Percentiles rank a stretch among this genome's conserved stretches.
These are phyloP conservation scores for Graphium colonna DNA, from an alignment of 2,888 invertebrate genomes.

Conservation along the genomic window DNA sequence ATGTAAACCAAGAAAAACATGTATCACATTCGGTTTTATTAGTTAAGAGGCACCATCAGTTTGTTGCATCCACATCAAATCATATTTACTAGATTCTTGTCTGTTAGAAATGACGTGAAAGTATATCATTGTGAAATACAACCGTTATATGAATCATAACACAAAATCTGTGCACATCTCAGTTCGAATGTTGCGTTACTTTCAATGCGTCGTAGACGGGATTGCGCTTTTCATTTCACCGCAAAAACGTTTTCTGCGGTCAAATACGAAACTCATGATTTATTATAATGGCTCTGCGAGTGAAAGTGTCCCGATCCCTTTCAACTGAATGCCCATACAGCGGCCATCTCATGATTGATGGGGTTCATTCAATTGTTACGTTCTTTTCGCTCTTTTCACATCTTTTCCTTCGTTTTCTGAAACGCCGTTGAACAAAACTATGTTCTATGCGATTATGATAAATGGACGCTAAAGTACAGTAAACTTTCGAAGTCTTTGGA, in stretches of 20 bases:
- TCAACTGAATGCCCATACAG: conserved; percentile 47
- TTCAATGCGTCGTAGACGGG: not conserved
- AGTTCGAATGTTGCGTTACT: not conserved
- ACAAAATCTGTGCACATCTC: not conserved
- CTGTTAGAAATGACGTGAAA: not conserved
- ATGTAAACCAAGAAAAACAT: no score
- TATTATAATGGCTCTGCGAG: conserved; percentile 49
- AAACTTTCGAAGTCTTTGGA: conserved; percentile 24
- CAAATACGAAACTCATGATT: conserved; percentile 48
- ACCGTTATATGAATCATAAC: not conserved
- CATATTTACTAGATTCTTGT: conserved; percentile 3
- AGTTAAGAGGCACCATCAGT: not conserved
- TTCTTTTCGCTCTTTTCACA: conserved; percentile 44
- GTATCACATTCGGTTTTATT: not conserved
- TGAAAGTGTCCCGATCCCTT: conserved; percentile 59
- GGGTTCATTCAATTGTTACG: conserved; percentile 49
- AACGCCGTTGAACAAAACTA: conserved; percentile 32
- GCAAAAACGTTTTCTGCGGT: conserved; percentile 40
- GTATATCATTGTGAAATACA: not conserved
- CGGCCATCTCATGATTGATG: conserved; percentile 59
- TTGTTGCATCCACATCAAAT: not conserved
- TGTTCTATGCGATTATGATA: conserved; percentile 39
- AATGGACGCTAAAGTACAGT: conserved; percentile 35
- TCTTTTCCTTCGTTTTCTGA: conserved; percentile 26
- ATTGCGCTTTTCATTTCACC: conserved; percentile 41